These are phyloP conservation scores for Pithys albifrons DNA, from an alignment of 2,113 vertebrate species.

Conservation along the genomic window DNA sequence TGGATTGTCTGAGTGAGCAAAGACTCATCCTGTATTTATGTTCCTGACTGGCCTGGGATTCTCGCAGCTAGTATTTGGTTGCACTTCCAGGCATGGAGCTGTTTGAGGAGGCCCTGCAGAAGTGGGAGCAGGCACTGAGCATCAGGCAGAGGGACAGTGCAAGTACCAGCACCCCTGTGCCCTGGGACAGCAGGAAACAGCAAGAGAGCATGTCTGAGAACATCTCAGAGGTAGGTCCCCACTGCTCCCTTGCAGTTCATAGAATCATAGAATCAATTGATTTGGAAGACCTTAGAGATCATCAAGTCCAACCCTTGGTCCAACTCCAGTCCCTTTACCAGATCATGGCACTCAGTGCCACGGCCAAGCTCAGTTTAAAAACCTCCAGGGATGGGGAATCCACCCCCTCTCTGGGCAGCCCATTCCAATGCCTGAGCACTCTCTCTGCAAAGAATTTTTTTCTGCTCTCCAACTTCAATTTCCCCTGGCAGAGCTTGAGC, in stretches of 20 bases:
- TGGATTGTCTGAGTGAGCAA: neutral
- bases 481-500: too few species aligned
- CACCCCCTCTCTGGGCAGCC: too few species aligned
- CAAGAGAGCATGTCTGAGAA: conserved; percentile 64
- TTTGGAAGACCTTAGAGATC: too few species aligned
- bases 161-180: conserved; percentile 67
- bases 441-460: too few species aligned
- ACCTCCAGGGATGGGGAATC: too few species aligned
- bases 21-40: neutral
- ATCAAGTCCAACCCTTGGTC: too few species aligned
- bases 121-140: conserved; percentile 94
- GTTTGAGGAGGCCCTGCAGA: conserved; percentile 94
- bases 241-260: neutral
- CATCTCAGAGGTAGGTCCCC: conserved; percentile 70
- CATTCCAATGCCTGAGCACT: too few species aligned
- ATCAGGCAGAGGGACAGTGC: conserved; percentile 81
- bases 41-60: neutral
- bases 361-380: too few species aligned
- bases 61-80: neutral
- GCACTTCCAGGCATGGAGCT: conserved; percentile 91
- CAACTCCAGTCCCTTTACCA: too few species aligned
- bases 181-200: conserved; percentile 58
- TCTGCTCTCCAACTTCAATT: too few species aligned
- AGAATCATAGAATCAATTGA: too few species aligned
- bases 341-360: too few species aligned